Percentiles rank a stretch among this genome's conserved stretches.
Evolutionary conservation across 2,797 vertebrate genomes (phyloP).

Genomic region (Borostomias antarcticus): DNA sequence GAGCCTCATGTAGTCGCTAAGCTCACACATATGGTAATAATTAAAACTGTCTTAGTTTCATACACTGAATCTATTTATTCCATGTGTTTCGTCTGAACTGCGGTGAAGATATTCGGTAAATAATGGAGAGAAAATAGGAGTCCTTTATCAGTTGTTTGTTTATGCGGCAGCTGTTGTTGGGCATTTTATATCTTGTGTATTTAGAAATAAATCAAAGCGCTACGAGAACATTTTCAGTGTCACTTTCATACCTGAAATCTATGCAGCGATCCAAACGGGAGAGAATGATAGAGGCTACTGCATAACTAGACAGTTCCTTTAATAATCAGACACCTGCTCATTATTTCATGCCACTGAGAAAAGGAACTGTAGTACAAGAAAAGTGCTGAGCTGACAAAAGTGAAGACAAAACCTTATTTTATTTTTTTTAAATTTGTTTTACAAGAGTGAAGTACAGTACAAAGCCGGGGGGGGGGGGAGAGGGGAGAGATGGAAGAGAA

Average conservation of each 20-base stretch:
- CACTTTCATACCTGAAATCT: background rate
- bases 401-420: background rate
- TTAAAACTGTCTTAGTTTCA: conserved; percentile 51
- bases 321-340: conserved; percentile 28
- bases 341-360: background rate
- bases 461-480: background rate
- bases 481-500: background rate
- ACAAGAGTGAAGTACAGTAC: conserved; percentile 19
- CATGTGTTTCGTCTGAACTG: conserved; percentile 34
- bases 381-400: conserved; percentile 40
- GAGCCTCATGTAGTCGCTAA: conserved; percentile 9
- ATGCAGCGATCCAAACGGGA: background rate
- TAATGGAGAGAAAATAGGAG: too few species aligned
- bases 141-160: background rate
- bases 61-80: conserved; percentile 34
- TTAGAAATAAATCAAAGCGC: background rate
- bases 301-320: too few species aligned
- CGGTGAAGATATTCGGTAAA: background rate
- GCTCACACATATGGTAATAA: conserved; percentile 53
- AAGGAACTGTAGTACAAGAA: conserved; percentile 26
- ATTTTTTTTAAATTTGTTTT: conserved; percentile 18
- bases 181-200: background rate
- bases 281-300: too few species aligned
- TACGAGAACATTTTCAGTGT: background rate
- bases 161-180: background rate